A percentile compares a stretch with the other conserved stretches of the same genome.
These are phyloP conservation scores for Scomber japonicus DNA, from an alignment of 2,113 vertebrate genomes.

Conservation along the genomic window DNA sequence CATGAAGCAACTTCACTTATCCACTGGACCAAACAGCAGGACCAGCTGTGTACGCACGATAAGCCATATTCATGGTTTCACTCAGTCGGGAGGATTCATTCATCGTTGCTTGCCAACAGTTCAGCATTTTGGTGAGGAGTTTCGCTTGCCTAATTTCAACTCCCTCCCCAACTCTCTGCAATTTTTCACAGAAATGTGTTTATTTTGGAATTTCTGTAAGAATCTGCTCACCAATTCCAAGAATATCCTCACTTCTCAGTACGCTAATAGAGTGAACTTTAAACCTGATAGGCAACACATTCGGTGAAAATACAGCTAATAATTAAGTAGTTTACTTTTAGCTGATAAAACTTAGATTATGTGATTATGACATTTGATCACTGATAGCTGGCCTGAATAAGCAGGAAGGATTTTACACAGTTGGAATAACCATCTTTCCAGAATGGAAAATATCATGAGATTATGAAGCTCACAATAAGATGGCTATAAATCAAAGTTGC, in stretches of 20 bases:
- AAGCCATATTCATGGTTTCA: slow-evolving; percentile 37
- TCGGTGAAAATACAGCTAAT: background rate
- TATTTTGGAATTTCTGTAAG: slow-evolving; percentile 21
- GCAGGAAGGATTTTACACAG: background rate
- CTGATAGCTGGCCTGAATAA: background rate
- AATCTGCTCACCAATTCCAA: background rate
- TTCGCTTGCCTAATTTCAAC: slow-evolving; percentile 29
- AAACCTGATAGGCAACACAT: background rate
- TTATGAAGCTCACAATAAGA: background rate
- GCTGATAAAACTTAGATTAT: background rate
- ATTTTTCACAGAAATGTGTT: slow-evolving; percentile 40
- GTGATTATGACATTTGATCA: background rate
- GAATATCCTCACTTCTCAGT: background rate
- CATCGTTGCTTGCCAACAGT: slow-evolving; percentile 15
- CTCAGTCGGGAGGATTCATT: slow-evolving; percentile 30
- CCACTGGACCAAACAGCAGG: slow-evolving; percentile 27
- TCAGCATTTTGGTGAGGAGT: slow-evolving; percentile 42
- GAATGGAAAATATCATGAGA: slow-evolving; percentile 1
- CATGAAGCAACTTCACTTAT: slow-evolving; percentile 49
- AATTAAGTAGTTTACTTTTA: background rate
- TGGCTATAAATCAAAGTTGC: background rate
- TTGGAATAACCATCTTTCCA: background rate
- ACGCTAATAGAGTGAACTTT: background rate
- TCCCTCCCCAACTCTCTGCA: background rate
- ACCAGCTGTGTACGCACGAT: slow-evolving; percentile 41